Conservation (phyloP, 23 tunicate genomes). For the Ciona savignyi region DNA sequence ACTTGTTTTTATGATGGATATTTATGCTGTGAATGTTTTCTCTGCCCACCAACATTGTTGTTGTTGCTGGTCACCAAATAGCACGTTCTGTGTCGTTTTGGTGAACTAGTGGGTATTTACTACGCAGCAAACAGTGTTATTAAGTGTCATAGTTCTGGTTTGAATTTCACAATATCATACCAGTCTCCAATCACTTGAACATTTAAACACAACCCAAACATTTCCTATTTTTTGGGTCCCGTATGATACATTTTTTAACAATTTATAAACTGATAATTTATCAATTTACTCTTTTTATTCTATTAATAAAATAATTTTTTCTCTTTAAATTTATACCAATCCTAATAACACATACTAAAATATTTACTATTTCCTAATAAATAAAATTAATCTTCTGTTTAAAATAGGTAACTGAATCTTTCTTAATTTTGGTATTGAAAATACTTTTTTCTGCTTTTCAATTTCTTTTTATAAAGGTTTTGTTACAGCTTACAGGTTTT, state of each 20-base stretch:
- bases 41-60: neutral
- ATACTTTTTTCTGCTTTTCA: neutral
- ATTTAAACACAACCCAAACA: neutral
- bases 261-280: no score
- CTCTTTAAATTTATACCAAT: no score
- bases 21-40: neutral
- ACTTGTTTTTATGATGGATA: no score
- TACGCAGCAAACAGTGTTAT: conserved; percentile 7
- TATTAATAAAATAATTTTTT: no score
- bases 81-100: conserved; percentile 18
- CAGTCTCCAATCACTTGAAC: conserved; percentile 49
- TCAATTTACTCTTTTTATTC: no score
- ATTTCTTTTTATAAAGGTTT: neutral
- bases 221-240: no score
- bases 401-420: no score
- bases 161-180: neutral
- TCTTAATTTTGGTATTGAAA: neutral
- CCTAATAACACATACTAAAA: no score
- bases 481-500: neutral
- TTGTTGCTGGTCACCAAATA: no score
- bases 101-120: conserved; percentile 1
- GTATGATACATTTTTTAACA: no score
- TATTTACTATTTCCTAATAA: no score
- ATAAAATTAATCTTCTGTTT: no score
- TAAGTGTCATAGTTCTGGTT: conserved; percentile 44